Conservation (phyloP, 2,113 vertebrate genomes). For the Balaeniceps rex region DNA sequence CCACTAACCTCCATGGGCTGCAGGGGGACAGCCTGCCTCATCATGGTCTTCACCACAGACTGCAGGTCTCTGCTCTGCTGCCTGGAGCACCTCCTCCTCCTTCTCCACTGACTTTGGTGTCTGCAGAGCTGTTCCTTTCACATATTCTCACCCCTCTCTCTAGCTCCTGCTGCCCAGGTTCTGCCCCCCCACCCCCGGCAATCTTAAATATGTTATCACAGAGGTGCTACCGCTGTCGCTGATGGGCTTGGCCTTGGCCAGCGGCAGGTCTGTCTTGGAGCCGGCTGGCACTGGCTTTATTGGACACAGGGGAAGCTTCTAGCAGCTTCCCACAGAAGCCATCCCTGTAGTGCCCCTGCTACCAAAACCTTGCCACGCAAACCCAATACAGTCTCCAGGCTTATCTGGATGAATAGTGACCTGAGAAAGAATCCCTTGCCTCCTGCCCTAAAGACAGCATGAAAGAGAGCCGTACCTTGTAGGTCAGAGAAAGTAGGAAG, state of each 20-base stretch:
- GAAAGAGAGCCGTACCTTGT: background rate
- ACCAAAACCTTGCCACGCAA: background rate
- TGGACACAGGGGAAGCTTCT: background rate
- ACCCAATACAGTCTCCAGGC: background rate
- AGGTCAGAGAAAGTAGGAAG: constrained; percentile 4
- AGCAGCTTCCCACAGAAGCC: background rate
- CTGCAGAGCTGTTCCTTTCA: background rate
- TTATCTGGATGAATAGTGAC: background rate
- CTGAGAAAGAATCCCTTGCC: background rate
- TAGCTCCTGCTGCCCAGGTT: background rate
- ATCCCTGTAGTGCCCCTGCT: background rate
- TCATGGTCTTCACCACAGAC: background rate
- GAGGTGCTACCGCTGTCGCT: fast-evolving
- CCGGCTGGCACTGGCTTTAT: background rate
- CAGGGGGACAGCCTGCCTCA: background rate
- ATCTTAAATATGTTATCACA: background rate
- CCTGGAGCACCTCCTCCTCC: background rate
- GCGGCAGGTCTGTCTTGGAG: fast-evolving
- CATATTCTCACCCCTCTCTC: background rate
- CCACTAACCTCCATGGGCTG: background rate
- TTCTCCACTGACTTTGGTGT: background rate
- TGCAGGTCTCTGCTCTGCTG: background rate
- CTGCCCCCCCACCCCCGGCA: background rate
- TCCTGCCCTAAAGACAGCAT: background rate
- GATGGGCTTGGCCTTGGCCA: background rate